phyloP scores from a whole-genome alignment of 2,888 invertebrate species.

The Xestia c-nigrum region DNA sequence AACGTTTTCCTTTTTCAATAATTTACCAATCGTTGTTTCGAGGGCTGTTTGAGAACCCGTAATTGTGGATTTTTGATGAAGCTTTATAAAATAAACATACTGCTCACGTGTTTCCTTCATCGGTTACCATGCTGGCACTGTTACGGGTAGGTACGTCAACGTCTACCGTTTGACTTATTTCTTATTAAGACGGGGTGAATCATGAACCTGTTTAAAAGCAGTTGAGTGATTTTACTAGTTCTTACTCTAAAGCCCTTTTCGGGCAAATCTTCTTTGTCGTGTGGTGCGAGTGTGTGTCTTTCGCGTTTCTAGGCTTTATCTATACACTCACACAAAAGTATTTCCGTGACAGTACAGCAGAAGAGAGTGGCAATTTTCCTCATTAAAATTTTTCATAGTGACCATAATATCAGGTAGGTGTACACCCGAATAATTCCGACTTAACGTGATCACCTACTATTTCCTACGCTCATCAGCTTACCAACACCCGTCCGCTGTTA shows the following conservation, averaged over 20 bases:
- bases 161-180: background rate
- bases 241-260: background rate
- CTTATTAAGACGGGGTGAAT: too few species aligned
- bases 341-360: background rate
- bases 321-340: background rate
- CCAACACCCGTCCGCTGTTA: slow-evolving; percentile 51
- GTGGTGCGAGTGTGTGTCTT: too few species aligned
- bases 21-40: background rate
- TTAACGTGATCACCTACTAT: slow-evolving; percentile 33
- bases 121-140: background rate
- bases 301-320: too few species aligned
- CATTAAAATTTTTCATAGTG: accelerated
- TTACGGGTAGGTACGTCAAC: background rate
- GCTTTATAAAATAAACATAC: background rate
- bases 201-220: background rate
- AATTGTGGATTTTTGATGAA: slow-evolving; percentile 1
- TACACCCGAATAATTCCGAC: slow-evolving; percentile 21
- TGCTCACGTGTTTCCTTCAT: background rate
- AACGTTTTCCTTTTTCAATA: background rate
- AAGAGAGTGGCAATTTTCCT: background rate
- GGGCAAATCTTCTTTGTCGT: background rate
- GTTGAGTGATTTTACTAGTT: background rate
- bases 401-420: background rate
- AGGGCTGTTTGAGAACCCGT: slow-evolving; percentile 17
- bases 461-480: slow-evolving; percentile 41